Evolutionary conservation across 92 coral and sea anemone species (phyloP).

Genomic region (Actinostola sp.): DNA sequence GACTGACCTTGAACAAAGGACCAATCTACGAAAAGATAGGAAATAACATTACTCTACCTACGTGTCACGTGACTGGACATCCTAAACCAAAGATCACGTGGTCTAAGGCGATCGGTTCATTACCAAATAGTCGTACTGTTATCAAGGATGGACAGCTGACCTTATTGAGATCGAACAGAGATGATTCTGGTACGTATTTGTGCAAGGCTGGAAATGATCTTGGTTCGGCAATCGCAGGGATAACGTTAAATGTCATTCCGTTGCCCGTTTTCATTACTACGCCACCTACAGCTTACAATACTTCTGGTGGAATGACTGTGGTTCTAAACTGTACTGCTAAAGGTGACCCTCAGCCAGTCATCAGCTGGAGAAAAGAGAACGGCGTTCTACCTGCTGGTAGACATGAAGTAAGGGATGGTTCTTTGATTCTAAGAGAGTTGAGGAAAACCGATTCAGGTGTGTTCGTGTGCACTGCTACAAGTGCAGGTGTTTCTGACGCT

Average conservation of each 20-base stretch:
- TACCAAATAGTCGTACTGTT: neutral
- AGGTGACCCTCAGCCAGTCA: neutral
- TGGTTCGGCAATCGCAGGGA: neutral
- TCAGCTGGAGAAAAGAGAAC: neutral
- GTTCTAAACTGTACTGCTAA: neutral
- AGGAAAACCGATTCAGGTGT: neutral
- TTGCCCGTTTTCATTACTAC: neutral
- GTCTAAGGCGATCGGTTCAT: neutral
- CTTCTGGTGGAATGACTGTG: neutral
- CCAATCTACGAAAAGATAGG: too few relatives aligned
- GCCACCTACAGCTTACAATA: neutral
- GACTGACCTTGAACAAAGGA: too few relatives aligned
- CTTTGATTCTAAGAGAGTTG: neutral
- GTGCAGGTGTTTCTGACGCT: slow-evolving; percentile 11
- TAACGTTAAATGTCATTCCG: neutral
- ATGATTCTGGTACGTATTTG: slow-evolving; percentile 5
- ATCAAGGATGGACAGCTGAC: neutral
- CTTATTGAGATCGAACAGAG: neutral
- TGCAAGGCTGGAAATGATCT: slow-evolving; percentile 7
- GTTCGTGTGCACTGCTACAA: slow-evolving; percentile 11
- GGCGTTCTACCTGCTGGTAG: neutral
- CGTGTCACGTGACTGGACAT: neutral
- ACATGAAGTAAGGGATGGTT: neutral
- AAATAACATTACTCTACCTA: neutral
- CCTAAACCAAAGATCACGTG: neutral